Evolutionary conservation across 1,140 invertebrate species (phyloP), one percentile per base, ranked within the genome.

Genomic region (Procambarus virginalis): DNA sequence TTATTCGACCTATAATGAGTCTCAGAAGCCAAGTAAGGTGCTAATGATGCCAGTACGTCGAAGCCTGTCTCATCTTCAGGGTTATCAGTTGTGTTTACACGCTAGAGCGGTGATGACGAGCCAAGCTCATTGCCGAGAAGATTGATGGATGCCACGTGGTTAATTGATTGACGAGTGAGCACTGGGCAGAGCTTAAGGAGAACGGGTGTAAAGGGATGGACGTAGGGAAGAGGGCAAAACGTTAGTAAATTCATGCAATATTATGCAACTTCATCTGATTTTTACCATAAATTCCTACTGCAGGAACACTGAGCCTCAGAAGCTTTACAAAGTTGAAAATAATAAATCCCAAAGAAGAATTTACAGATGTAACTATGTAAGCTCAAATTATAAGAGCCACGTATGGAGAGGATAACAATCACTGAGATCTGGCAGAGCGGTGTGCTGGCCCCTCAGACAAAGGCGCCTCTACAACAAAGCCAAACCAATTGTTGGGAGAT

Each of bases 1-100:
- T 34, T 55, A 80, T 58, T 80, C 55, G 48, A 73, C 20, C 77
- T 85, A n/a, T 85, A 85, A 85, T 85, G 84, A 85, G 51, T 22
- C 45, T 75, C 2, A 49, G 6, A 49, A 51, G n/a, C 2, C 20
- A 34, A 51, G 84, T 17, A 34, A 85, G 49, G 73, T 77, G 84
- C 34, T 12, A 85, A 76, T 60, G 84, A 85, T 60, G 3, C 51
- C 22, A 48, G 68, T 70, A 22, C 51, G 46, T 45, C 48, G 48
- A 9, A 55, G 70, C 46, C n/a, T 51, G 49, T 34, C n/a, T 3
- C 70, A 22, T 51, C 34, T 70, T 51, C 22, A 76, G 46, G 68
- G 83, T 34, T 55, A 84, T 84, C 73, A 22, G 64, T 22, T 20
- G 8, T 6, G 83, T 75, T 76, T 75, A 84, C 83, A 84, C 49